Evolutionary conservation across 1,140 invertebrate species (phyloP).

Genomic region (Aphidius gifuensis): DNA sequence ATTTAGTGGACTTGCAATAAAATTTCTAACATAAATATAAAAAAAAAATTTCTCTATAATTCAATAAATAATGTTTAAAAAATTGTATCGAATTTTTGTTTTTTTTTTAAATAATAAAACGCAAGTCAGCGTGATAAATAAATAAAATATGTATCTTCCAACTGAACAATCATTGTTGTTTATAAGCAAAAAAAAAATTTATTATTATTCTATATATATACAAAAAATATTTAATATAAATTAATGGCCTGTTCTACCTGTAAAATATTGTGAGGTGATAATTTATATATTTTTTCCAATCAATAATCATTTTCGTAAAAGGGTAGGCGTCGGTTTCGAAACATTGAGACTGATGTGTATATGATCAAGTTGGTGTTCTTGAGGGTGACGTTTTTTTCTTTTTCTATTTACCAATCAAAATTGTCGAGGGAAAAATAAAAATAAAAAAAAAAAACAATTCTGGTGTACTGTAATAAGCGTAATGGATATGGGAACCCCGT

Average conservation of each 20-base stretch:
- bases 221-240: not conserved
- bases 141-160: conserved; percentile 25
- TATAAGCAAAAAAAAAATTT: not conserved
- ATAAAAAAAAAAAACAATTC: conserved; percentile 10
- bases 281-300: conserved; percentile 35
- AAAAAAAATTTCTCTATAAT: conserved; percentile 14
- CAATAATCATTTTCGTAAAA: conserved; percentile 54
- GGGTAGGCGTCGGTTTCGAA: conserved; percentile 45
- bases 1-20: conserved; percentile 9
- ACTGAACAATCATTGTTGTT: conserved; percentile 16
- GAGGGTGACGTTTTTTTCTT: too few relatives aligned
- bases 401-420: too few relatives aligned
- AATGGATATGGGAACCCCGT: conserved; percentile 47
- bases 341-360: conserved; percentile 28
- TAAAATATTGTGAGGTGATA: not conserved
- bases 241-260: conserved; percentile 16
- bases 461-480: conserved; percentile 46
- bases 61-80: conserved; percentile 3
- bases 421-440: not conserved
- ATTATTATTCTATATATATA: too few relatives aligned
- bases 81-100: conserved; percentile 13
- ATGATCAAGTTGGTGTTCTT: too few relatives aligned
- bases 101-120: not conserved
- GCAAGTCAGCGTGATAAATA: conserved; percentile 26
- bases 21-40: conserved; percentile 17